Evolutionary conservation across 2,797 vertebrate species (phyloP).

Genomic region (Sebastes taczanowskii): DNA sequence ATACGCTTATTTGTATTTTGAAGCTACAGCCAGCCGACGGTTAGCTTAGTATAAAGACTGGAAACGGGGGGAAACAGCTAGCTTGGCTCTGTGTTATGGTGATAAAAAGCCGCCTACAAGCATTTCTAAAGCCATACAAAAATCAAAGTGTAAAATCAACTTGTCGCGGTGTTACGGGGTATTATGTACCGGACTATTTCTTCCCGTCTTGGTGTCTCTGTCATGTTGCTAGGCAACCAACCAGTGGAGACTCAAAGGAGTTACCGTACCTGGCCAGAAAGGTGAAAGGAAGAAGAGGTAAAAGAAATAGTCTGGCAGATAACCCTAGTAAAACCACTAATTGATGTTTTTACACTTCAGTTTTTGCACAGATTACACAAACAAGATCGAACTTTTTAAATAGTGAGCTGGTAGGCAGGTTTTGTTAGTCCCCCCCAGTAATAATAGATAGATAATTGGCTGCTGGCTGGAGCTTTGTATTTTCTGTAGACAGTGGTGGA

Average conservation of each 20-base stretch:
- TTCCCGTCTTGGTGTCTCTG: neutral
- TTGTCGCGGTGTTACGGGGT: neutral
- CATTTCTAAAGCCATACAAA: neutral
- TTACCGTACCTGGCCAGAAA: neutral
- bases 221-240: neutral
- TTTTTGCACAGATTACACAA: neutral
- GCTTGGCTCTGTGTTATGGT: neutral
- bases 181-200: neutral
- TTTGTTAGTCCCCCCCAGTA: neutral
- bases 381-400: neutral
- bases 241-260: neutral
- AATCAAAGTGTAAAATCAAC: neutral
- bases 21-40: neutral
- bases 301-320: neutral
- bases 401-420: neutral
- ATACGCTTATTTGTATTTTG: neutral
- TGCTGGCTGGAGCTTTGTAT: neutral
- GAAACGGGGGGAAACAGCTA: neutral
- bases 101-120: neutral
- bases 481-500: neutral
- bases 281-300: neutral
- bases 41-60: neutral
- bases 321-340: neutral
- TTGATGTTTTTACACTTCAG: neutral
- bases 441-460: neutral